These are phyloP conservation scores for Allygus modestus DNA, from an alignment of 2,888 invertebrate genomes.

Conservation along the genomic window DNA sequence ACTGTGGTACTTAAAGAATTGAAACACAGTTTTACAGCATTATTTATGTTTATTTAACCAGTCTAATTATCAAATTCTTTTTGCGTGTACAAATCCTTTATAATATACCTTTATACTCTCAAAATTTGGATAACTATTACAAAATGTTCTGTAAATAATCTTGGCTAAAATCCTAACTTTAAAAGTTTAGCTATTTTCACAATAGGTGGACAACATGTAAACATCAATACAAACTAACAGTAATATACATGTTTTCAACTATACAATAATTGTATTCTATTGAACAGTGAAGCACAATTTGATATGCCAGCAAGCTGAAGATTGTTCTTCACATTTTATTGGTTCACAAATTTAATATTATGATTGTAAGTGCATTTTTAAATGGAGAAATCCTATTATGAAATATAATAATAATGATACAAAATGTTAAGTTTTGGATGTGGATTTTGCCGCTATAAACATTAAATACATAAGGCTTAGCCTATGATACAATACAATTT, in stretches of 20 bases:
- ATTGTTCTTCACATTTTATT: conserved; percentile 12
- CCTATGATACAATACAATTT: no score
- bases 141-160: conserved; percentile 5
- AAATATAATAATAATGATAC: background rate
- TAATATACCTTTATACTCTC: background rate
- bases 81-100: conserved; percentile 26
- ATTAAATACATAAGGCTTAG: no score
- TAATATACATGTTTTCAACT: conserved; percentile 13
- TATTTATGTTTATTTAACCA: conserved; percentile 29
- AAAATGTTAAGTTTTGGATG: background rate
- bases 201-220: background rate
- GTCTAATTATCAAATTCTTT: conserved; percentile 40
- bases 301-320: background rate
- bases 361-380: background rate
- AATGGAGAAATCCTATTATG: background rate
- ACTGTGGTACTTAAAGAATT: no score
- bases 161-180: background rate
- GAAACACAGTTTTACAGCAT: no score
- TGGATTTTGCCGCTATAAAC: background rate
- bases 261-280: background rate
- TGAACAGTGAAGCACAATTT: background rate
- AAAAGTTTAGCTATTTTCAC: background rate
- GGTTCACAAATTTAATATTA: background rate
- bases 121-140: conserved; percentile 34
- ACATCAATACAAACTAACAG: conserved; percentile 29